These are phyloP conservation scores for Linnaemya tessellans DNA, from an alignment of 2,888 invertebrate genomes.

Conservation along the genomic window DNA sequence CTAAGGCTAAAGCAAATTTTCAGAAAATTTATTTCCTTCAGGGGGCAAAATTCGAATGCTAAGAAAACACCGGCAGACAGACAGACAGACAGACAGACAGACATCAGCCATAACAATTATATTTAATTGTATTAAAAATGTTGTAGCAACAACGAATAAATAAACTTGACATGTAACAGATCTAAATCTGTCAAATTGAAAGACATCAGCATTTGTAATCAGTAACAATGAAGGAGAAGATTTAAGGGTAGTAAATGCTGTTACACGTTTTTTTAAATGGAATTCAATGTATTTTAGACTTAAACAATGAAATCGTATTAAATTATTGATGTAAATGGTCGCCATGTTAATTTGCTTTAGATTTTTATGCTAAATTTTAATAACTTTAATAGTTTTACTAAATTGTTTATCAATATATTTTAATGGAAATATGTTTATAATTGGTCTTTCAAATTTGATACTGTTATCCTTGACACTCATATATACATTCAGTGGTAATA, in stretches of 20 bases:
- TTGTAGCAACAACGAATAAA: slow-evolving; percentile 11
- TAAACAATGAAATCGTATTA: not conserved
- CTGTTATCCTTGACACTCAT: too few species aligned
- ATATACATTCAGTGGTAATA: too few species aligned
- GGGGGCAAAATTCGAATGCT: not conserved
- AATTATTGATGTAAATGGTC: slow-evolving; percentile 48
- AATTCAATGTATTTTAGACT: not conserved
- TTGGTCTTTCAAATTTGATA: too few species aligned
- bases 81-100: not conserved
- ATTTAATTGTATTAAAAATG: slow-evolving; percentile 60
- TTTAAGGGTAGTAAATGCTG: slow-evolving; percentile 46
- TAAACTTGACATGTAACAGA: slow-evolving; percentile 60
- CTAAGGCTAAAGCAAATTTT: not conserved
- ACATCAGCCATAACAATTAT: slow-evolving; percentile 53
- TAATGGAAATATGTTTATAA: too few species aligned
- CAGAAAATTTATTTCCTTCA: slow-evolving; percentile 57
- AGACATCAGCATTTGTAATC: slow-evolving; percentile 58
- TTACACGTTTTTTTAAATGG: too few species aligned
- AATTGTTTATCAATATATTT: too few species aligned
- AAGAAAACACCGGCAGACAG: too few species aligned
- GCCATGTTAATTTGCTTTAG: not conserved
- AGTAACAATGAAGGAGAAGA: not conserved
- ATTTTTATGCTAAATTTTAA: too few species aligned
- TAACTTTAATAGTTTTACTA: too few species aligned
- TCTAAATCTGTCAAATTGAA: slow-evolving; percentile 57